Evolutionary conservation across 2,888 invertebrate species (phyloP), one percentile per base, ranked within the genome.

Genomic region (Drosophila atripex): DNA sequence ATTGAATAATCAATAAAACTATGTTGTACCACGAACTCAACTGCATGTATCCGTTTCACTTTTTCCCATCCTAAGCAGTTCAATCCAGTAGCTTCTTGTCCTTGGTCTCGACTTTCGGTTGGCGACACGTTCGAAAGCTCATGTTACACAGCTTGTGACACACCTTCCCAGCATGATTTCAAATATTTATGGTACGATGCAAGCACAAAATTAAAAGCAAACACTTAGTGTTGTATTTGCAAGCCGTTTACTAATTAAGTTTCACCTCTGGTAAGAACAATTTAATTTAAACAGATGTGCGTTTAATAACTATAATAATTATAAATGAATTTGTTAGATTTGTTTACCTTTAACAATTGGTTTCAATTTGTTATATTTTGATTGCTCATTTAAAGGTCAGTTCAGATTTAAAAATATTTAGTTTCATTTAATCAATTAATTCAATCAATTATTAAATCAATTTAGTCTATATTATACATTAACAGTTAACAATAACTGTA

Each of bases 1-100:
- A 35, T 55, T 71, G 47, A 43, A 60, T 55, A 82, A 65, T 46
- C 39, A 83, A 83, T 86, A 77, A 88, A 80, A 14, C 32, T 46
- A 72, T 72, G 39, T 71, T 71, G 50, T 43, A 71, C 50, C 45
- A 53, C 28, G 14, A 38, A 45, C 5, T 5, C 5, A 16, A 58
- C 4, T 51, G 21, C 6, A 9, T 6, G 16, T 21, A 7, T 50
- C 23, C 11, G 35, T 35, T 23, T 11, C 18, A 4, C 0, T 4
- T 30, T n/a, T 21, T 8, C 3, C 7, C 23, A 39, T 23, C 8
- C 9, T n/a, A 14, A 45, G 12, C 5, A 12, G 35, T 7, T 9
- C 2, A 12, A 38, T 11, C 28, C 9, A 18, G 2, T 3, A 16
- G 9, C 7, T 11, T 7, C 8, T 7, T 9, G 11, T 2, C 16